These are phyloP conservation scores for Eublepharis macularius DNA, from an alignment of 2,113 vertebrate genomes.

Conservation along the genomic window DNA sequence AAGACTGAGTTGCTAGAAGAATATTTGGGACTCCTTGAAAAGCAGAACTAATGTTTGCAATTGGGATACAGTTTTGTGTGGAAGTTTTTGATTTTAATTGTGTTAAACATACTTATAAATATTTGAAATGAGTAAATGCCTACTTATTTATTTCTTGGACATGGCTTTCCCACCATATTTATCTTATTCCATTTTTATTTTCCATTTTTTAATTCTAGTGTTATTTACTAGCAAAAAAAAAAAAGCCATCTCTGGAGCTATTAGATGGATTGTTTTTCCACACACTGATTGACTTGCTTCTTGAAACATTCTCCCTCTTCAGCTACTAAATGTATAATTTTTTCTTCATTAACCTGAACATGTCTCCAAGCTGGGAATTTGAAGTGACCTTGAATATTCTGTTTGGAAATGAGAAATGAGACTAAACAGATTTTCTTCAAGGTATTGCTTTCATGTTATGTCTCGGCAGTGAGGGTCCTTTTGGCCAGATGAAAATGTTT, in stretches of 20 bases:
- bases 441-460: not conserved
- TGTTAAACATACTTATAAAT: no score
- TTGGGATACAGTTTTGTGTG: no score
- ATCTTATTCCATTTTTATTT: not conserved
- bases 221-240: not conserved
- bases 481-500: not conserved
- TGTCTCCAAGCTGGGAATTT: not conserved
- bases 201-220: not conserved
- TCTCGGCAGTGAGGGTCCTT: not conserved
- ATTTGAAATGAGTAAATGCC: no score
- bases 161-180: no score
- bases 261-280: not conserved
- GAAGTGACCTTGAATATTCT: not conserved
- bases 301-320: not conserved
- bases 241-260: not conserved
- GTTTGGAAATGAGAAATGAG: not conserved
- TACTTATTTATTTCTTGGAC: not conserved
- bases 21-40: no score
- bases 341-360: conserved; percentile 15
- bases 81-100: no score
- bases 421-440: not conserved
- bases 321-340: conserved; percentile 5
- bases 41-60: no score
- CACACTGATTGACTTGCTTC: not conserved
- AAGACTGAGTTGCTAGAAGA: no score